Evolutionary conservation across 2,888 invertebrate species (phyloP).

Genomic region (Phengaris alcon): DNA sequence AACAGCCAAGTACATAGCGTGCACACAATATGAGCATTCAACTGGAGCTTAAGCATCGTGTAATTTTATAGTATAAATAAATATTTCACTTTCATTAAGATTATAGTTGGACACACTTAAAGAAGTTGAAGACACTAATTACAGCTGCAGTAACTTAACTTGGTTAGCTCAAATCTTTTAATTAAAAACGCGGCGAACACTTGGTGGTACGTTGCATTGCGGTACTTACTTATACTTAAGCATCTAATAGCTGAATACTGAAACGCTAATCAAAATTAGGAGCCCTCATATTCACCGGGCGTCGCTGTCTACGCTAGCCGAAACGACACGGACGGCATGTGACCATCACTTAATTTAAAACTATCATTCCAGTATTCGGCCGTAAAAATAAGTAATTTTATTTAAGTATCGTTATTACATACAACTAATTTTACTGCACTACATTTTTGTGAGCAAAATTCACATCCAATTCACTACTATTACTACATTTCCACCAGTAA

Average conservation of each 20-base stretch:
- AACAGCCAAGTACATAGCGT: not conserved
- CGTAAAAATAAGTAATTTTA: no score
- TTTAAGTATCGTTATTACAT: no score
- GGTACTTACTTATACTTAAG: no score
- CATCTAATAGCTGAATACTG: no score
- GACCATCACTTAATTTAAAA: no score
- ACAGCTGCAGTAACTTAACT: not conserved
- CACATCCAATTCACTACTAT: not conserved
- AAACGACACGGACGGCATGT: no score
- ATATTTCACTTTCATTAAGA: slow-evolving; percentile 1
- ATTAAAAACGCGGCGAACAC: not conserved
- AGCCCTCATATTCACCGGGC: no score
- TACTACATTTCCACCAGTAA: not conserved
- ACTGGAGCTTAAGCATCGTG: not conserved
- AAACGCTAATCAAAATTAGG: no score
- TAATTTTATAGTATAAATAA: not conserved
- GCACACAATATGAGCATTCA: slow-evolving; percentile 6
- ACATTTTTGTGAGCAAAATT: no score
- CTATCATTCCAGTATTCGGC: no score
- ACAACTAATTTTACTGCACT: no score
- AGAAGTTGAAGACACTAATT: slow-evolving; percentile 2
- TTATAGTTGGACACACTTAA: slow-evolving; percentile 3
- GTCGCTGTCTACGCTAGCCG: no score
- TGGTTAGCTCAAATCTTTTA: not conserved
- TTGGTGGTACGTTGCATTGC: not conserved